Evolutionary conservation across 2,797 vertebrate genomes (phyloP), one percentile per base, ranked within the genome.

Genomic region (Hoplostethus atlanticus): DNA sequence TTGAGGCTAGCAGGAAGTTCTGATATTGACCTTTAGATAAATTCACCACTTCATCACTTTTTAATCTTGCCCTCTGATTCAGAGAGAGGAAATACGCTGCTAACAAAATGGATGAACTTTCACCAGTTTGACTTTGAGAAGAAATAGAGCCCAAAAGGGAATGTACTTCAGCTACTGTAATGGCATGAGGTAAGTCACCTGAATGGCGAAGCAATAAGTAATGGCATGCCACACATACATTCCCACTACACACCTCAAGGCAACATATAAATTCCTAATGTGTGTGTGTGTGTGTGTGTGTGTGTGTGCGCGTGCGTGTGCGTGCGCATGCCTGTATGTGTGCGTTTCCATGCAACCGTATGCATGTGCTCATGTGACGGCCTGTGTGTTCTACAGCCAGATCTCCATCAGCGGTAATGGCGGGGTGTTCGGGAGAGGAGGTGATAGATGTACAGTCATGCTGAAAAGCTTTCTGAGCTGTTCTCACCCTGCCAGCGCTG

Each of bases 381-480:
- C 17, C 15, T 31, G 25, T 68, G 65, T 76, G 75, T 84, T 85
- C 58, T 59, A 3, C 59, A 17, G 83, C 83, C 71, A 74, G 71
- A 59, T 72, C 67, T 76, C 83, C 62, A 73, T 87, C 84, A 81
- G 73, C 75, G 2, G 55, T 46, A 55, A 74, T 59, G 42, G 53
- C 71, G 25, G 64, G 57, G 68, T 75, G 77, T 73, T 77, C 44
- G 50, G 50, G 70, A 75, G 68, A 77, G 55, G 17, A 81, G 73
- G 61, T 68, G 71, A 80, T 52, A 70, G 74, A 83, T 56, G 54
- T 64, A 61, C 17, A 36, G 73, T 76, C 76, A 76, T 61, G 77
- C 52, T 79, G 68, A 89, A 84, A 79, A 79, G 56, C 76, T 56
- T 57, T 85, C 77, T 40, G 63, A 31, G 74, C 64, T 79, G 77